These are phyloP conservation scores for Thera obeliscata DNA, from an alignment of 2,888 invertebrate species.

Conservation along the genomic window DNA sequence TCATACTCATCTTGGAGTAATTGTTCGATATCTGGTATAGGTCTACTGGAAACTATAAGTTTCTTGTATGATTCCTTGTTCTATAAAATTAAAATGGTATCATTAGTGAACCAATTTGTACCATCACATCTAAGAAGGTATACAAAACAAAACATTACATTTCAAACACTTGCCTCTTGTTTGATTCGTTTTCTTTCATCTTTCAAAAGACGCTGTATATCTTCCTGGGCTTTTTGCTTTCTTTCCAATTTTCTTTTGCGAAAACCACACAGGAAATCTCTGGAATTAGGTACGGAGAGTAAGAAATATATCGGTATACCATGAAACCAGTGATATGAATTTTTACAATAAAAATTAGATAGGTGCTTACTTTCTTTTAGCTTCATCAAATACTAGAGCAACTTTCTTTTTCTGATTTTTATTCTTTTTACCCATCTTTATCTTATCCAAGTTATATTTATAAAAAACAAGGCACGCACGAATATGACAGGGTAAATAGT, in stretches of 20 bases:
- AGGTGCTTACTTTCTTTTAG: slow-evolving; percentile 67
- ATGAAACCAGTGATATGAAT: neutral
- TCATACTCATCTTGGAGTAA: slow-evolving; percentile 89
- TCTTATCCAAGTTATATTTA: neutral
- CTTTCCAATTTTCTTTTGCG: slow-evolving; percentile 91
- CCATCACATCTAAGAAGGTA: no score
- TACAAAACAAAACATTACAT: neutral
- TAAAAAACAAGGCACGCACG: neutral
- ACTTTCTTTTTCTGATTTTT: slow-evolving; percentile 71
- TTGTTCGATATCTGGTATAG: slow-evolving; percentile 88
- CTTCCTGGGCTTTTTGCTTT: slow-evolving; percentile 89
- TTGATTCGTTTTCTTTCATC: slow-evolving; percentile 91
- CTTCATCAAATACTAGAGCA: slow-evolving; percentile 74
- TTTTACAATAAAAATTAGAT: no score
- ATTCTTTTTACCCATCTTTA: slow-evolving; percentile 68
- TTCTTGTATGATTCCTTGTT: slow-evolving; percentile 90
- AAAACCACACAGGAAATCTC: slow-evolving; percentile 92
- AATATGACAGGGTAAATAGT: neutral
- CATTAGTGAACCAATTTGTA: no score
- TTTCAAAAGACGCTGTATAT: slow-evolving; percentile 88
- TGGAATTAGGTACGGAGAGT: slow-evolving; percentile 59
- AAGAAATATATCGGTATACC: no score
- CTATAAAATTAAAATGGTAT: slow-evolving; percentile 46
- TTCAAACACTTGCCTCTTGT: slow-evolving; percentile 83
- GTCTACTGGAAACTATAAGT: slow-evolving; percentile 88